Conservation (phyloP, 2,113 vertebrate genomes). For the Mesocricetus auratus region DNA sequence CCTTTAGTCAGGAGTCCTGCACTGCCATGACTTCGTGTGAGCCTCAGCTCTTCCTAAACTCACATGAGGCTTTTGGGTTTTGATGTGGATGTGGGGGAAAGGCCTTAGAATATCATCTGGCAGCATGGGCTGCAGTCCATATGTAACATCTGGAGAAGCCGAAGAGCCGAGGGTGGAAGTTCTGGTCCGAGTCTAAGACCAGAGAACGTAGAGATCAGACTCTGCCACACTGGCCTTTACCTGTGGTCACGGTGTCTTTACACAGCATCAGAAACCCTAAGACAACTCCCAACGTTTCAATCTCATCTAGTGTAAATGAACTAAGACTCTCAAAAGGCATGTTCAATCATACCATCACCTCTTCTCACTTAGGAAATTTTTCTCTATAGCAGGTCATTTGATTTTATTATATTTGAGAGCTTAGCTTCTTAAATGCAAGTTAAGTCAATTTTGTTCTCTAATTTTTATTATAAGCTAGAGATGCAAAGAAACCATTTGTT, state of each 20-base stretch:
- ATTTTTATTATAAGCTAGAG: background rate
- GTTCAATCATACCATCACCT: background rate
- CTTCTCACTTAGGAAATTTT: background rate
- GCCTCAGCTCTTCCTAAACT: background rate
- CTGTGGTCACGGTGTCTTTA: background rate
- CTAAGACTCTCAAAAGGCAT: background rate
- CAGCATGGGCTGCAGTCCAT: background rate
- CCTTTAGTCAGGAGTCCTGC: background rate
- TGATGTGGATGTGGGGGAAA: background rate
- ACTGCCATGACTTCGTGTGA: background rate
- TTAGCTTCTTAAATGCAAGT: slow-evolving; percentile 43
- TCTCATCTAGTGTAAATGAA: background rate
- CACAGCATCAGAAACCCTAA: background rate
- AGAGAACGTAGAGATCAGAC: background rate
- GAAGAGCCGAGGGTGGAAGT: background rate
- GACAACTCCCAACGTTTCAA: background rate
- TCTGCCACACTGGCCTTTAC: background rate
- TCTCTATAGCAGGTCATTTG: background rate
- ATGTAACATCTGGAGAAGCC: background rate
- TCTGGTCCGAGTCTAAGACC: background rate
- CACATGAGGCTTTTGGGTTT: background rate
- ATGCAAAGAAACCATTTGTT: background rate
- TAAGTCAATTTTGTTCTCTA: background rate
- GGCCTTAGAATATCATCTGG: background rate
- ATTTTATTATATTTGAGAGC: background rate